Percentiles rank a stretch among this genome's conserved stretches.
Conservation (phyloP, 1,140 invertebrate species). For the Anoplolepis gracilipes region DNA sequence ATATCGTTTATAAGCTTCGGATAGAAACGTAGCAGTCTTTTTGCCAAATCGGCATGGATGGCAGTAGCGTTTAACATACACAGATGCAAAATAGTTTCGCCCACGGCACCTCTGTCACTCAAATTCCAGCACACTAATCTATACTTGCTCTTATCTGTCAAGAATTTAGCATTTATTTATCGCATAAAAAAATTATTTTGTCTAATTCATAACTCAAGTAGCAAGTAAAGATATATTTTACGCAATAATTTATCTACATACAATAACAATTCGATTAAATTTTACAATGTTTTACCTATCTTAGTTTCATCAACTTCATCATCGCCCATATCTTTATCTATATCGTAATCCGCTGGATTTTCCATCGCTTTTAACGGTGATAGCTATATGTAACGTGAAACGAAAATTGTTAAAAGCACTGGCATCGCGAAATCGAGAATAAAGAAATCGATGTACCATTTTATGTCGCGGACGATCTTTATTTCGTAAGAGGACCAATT, state of each 20-base stretch:
- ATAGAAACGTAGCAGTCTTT: constrained; percentile 95
- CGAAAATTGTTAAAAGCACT: constrained; percentile 1
- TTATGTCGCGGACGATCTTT: constrained; percentile 93
- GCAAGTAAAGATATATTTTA: not conserved
- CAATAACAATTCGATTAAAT: not conserved
- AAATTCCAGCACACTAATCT: constrained; percentile 97
- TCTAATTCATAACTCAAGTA: not conserved
- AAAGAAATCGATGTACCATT: constrained; percentile 85
- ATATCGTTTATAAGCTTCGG: constrained; percentile 98
- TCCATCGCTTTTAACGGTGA: constrained; percentile 91
- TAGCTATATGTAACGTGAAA: constrained; percentile 86
- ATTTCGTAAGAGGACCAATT: constrained; percentile 95
- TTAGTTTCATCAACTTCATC: constrained; percentile 79
- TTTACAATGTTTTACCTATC: constrained; percentile 77
- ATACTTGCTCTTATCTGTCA: constrained; percentile 89
- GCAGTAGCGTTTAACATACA: constrained; percentile 97
- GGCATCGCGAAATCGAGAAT: not conserved
- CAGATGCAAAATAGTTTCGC: constrained; percentile 97
- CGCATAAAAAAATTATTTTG: not conserved
- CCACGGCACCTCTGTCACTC: constrained; percentile 96
- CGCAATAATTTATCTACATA: not conserved
- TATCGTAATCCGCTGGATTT: constrained; percentile 93
- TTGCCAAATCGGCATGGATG: constrained; percentile 96
- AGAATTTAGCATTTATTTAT: not conserved
- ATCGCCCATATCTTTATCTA: constrained; percentile 89